A percentile compares a stretch with the other conserved stretches of the same genome.
These are phyloP conservation scores for Pollenia amentaria DNA, from an alignment of 2,888 invertebrate species.

Conservation along the genomic window DNA sequence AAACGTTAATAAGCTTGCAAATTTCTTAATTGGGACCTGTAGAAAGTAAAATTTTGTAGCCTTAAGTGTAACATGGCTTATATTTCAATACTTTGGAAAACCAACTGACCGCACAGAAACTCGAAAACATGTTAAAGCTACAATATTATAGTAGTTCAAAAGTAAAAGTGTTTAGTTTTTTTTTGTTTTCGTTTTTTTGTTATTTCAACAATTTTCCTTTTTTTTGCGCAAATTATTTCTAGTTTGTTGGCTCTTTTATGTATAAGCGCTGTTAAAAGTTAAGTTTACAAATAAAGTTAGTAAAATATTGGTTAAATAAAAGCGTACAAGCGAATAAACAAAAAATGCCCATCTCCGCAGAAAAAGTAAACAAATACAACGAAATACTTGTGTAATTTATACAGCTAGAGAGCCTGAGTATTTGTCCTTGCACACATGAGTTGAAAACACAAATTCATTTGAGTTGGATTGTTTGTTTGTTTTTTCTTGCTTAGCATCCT, in stretches of 20 bases:
- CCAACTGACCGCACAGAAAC: slow-evolving; percentile 6
- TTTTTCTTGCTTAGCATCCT: slow-evolving; percentile 1
- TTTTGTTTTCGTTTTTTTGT: not conserved
- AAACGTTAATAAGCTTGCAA: not conserved
- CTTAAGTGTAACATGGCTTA: no score
- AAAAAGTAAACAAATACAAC: not conserved
- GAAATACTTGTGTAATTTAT: slow-evolving; percentile 41
- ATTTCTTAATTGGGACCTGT: not conserved
- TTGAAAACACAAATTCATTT: slow-evolving; percentile 57
- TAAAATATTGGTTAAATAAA: slow-evolving; percentile 31
- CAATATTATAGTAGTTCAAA: slow-evolving; percentile 11
- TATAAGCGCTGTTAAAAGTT: slow-evolving; percentile 51
- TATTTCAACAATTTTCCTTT: slow-evolving; percentile 19
- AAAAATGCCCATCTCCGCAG: not conserved
- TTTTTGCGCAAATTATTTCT: slow-evolving; percentile 13
- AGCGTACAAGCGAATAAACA: slow-evolving; percentile 19
- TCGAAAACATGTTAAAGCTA: not conserved
- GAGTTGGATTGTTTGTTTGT: not conserved
- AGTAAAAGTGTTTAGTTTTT: slow-evolving; percentile 25
- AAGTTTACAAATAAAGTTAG: slow-evolving; percentile 51
- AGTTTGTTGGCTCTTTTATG: not conserved
- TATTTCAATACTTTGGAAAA: no score
- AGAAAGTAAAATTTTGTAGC: no score
- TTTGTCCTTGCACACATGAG: slow-evolving; percentile 58
- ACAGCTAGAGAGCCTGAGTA: slow-evolving; percentile 29